A percentile compares a stretch with the other conserved stretches of the same genome.
phyloP scores from a whole-genome alignment of 2,113 vertebrate species.

The Entomyzon cyanotis region DNA sequence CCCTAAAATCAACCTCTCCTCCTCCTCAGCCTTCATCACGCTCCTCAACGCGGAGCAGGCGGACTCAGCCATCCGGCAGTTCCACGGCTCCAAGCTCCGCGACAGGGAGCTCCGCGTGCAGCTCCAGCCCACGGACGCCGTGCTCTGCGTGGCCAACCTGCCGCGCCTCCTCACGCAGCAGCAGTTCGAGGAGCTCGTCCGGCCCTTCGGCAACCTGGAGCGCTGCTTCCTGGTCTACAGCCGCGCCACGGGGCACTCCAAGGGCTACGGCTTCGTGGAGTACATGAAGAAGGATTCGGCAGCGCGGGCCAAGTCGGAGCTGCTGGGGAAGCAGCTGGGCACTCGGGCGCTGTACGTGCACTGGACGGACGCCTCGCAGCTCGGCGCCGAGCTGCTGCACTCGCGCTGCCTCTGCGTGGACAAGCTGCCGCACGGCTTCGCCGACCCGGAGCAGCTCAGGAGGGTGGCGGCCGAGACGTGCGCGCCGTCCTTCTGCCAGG shows the following conservation, averaged over 20 bases:
- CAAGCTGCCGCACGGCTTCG: neutral
- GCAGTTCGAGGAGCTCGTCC: neutral
- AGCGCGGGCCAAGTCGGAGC: neutral
- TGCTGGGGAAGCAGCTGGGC: neutral
- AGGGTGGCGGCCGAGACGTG: neutral
- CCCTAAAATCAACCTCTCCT: too few species aligned
- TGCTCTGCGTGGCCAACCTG: neutral
- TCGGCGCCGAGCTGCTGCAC: neutral
- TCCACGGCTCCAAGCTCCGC: neutral
- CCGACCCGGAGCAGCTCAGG: neutral
- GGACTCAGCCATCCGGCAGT: neutral
- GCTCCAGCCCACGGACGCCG: neutral
- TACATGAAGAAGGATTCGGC: neutral
- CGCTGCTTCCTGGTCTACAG: neutral
- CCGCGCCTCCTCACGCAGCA: neutral
- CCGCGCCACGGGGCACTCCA: neutral
- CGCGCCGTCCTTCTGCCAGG: neutral
- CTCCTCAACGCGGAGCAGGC: neutral
- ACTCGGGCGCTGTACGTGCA: neutral
- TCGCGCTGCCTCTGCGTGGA: neutral
- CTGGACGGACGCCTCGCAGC: neutral
- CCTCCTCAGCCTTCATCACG: neutral
- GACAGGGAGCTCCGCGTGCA: neutral
- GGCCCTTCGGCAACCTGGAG: neutral
- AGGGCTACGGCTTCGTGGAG: neutral